phyloP scores from a whole-genome alignment of 1,140 invertebrate genomes.

The Centruroides sculpturatus region DNA sequence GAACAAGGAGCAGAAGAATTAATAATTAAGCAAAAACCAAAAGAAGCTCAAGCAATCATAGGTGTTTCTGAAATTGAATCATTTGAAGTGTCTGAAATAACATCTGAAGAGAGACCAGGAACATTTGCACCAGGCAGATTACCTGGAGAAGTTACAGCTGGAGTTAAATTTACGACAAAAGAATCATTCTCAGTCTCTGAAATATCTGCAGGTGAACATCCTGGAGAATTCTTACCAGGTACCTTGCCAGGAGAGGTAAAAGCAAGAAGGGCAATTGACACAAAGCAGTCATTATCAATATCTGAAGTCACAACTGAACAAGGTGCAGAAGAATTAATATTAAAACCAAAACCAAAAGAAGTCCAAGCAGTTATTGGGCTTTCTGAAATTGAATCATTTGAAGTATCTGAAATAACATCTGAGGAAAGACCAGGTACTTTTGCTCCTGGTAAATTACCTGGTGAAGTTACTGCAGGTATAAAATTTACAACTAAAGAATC shows the following conservation, averaged over 20 bases:
- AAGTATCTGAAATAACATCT: slow-evolving; percentile 8
- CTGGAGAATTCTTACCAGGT: slow-evolving; percentile 11
- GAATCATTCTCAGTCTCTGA: slow-evolving; percentile 12
- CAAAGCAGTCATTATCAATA: slow-evolving; percentile 3
- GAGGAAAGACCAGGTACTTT: slow-evolving; percentile 12
- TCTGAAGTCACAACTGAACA: slow-evolving; percentile 7
- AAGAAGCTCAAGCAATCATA: not conserved
- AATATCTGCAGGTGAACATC: slow-evolving; percentile 7
- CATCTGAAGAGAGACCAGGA: slow-evolving; percentile 36
- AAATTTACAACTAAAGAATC: slow-evolving; percentile 4
- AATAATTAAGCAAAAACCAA: not conserved
- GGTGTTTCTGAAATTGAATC: slow-evolving; percentile 1
- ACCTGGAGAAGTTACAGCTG: slow-evolving; percentile 7
- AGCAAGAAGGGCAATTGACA: slow-evolving; percentile 2
- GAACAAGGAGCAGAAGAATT: not conserved
- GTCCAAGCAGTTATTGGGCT: slow-evolving; percentile 7
- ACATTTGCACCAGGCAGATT: slow-evolving; percentile 41
- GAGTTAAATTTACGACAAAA: slow-evolving; percentile 7
- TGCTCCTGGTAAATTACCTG: slow-evolving; percentile 13
- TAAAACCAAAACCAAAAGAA: slow-evolving; percentile 4
- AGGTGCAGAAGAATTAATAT: slow-evolving; percentile 1
- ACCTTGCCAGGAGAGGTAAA: slow-evolving; percentile 8
- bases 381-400: slow-evolving; percentile 11
- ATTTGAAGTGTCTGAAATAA: slow-evolving; percentile 2
- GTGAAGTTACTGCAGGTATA: slow-evolving; percentile 10